A percentile compares a stretch with the other conserved stretches of the same genome.
Conservation (phyloP, 2,113 vertebrate species). For the Forbesichthys agassizii region DNA sequence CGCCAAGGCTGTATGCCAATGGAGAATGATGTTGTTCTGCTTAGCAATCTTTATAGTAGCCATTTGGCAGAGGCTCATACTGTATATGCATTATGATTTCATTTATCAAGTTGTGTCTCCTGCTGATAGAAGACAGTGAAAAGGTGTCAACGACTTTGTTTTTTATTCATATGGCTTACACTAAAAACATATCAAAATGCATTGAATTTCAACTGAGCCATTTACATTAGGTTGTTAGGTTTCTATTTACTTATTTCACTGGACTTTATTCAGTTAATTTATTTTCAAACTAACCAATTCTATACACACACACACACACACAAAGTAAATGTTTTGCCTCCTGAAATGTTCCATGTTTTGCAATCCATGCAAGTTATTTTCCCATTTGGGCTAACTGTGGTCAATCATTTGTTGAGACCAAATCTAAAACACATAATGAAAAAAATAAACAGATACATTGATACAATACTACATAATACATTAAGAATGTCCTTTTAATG, state of each 20-base stretch:
- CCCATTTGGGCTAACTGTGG: slow-evolving; percentile 39
- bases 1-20: slow-evolving; percentile 48
- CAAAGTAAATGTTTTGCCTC: slow-evolving; percentile 19
- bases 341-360: slow-evolving; percentile 52
- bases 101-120: slow-evolving; percentile 38
- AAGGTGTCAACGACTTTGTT: not conserved
- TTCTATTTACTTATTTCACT: slow-evolving; percentile 28
- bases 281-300: slow-evolving; percentile 35
- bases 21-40: slow-evolving; percentile 44
- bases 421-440: no score
- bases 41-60: slow-evolving; percentile 53
- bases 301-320: slow-evolving; percentile 21
- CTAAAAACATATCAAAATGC: slow-evolving; percentile 24
- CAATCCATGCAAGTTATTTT: slow-evolving; percentile 1
- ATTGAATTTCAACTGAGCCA: slow-evolving; percentile 14
- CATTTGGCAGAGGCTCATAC: slow-evolving; percentile 55
- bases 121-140: slow-evolving; percentile 15
- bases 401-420: no score
- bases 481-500: no score
- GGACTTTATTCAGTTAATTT: slow-evolving; percentile 26
- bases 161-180: slow-evolving; percentile 14
- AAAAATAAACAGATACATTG: no score
- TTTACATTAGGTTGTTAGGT: not conserved
- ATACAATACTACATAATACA: no score
- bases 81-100: slow-evolving; percentile 52